phyloP scores from a whole-genome alignment of 2,113 vertebrate species.

The Eurystomus gularis region DNA sequence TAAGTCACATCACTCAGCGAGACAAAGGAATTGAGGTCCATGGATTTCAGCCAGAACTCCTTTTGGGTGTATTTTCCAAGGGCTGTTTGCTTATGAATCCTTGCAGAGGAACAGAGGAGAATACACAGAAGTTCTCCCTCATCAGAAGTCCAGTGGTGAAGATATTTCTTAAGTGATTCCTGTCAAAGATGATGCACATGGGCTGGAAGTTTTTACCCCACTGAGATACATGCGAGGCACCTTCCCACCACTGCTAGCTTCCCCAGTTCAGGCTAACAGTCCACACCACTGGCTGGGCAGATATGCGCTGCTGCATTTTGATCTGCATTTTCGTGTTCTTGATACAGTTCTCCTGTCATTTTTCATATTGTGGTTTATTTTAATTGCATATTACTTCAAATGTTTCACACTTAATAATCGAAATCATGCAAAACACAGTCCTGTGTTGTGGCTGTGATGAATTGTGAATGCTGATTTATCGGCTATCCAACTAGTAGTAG shows the following conservation, averaged over 20 bases:
- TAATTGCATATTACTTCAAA: background rate
- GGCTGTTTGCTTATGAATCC: slow-evolving; percentile 40
- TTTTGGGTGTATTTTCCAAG: slow-evolving; percentile 45
- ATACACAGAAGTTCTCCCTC: background rate
- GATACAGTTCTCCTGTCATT: background rate
- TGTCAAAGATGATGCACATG: background rate
- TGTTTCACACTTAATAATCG: rapidly evolving
- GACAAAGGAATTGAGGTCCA: background rate
- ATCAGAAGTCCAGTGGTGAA: background rate
- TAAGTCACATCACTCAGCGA: slow-evolving; percentile 1
- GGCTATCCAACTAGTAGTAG: background rate
- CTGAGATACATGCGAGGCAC: background rate
- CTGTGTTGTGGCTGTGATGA: rapidly evolving
- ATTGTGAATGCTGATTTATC: background rate
- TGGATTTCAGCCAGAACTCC: slow-evolving; percentile 23
- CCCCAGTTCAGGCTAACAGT: background rate
- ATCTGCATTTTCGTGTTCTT: background rate
- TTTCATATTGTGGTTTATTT: background rate
- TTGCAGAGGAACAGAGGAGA: slow-evolving; percentile 17
- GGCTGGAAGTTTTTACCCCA: background rate
- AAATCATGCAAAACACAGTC: background rate
- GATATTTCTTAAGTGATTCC: background rate
- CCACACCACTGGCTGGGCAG: rapidly evolving
- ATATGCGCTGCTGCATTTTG: background rate
- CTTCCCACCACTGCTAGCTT: rapidly evolving